These are phyloP conservation scores for Pomatostomus ruficeps DNA, from an alignment of 2,113 vertebrate species.

Conservation along the genomic window DNA sequence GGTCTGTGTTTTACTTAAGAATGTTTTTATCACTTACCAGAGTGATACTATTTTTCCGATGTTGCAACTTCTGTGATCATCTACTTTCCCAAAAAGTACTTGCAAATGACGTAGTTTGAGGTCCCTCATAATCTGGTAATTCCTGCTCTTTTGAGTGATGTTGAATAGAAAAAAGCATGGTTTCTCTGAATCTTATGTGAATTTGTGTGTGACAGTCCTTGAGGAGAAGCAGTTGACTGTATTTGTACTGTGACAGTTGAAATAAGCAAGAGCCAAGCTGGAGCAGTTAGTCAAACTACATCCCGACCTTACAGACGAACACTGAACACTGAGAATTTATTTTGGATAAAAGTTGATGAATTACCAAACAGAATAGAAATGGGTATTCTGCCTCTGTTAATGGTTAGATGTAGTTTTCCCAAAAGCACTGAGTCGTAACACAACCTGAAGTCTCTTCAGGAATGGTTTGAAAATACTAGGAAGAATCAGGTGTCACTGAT, in stretches of 20 bases:
- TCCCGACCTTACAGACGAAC: background rate
- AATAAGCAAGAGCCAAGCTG: background rate
- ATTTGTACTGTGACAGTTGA: background rate
- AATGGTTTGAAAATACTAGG: background rate
- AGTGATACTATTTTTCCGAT: background rate
- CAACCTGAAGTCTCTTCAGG: background rate
- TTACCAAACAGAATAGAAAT: background rate
- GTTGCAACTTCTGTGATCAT: background rate
- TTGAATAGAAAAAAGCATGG: background rate
- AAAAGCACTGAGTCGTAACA: background rate
- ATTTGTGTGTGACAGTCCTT: background rate
- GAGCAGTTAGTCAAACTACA: background rate
- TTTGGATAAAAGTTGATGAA: background rate
- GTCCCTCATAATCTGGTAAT: background rate
- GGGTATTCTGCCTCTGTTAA: background rate
- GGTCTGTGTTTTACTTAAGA: background rate
- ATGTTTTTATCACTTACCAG: background rate
- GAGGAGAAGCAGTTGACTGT: background rate
- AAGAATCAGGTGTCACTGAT: background rate
- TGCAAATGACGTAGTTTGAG: background rate
- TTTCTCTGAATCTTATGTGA: background rate
- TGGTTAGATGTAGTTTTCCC: background rate
- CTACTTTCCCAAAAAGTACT: background rate
- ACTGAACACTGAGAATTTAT: background rate
- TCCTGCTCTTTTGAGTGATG: background rate